These are phyloP conservation scores for Actenoides hombroni DNA, from an alignment of 2,113 vertebrate species.

Conservation along the genomic window DNA sequence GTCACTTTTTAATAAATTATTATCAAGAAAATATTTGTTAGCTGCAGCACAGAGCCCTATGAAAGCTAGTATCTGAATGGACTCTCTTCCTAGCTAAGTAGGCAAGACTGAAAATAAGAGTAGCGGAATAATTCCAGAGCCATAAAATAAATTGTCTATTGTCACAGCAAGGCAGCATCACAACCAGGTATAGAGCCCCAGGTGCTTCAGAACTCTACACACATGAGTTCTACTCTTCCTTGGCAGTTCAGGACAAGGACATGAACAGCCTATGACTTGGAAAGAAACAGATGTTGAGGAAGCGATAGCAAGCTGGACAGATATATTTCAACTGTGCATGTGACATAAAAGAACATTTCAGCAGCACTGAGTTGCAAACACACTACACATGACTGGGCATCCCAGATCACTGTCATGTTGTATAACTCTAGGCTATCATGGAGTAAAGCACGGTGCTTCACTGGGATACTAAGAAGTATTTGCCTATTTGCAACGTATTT, in stretches of 20 bases:
- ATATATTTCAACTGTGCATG: neutral
- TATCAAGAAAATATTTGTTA: neutral
- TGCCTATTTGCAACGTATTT: neutral
- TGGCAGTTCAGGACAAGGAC: neutral
- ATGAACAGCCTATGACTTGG: neutral
- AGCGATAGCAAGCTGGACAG: neutral
- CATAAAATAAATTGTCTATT: neutral
- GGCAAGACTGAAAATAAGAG: neutral
- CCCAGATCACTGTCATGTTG: neutral
- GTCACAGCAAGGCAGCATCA: neutral
- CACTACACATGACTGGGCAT: neutral
- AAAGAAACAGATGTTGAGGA: neutral
- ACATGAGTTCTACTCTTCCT: neutral
- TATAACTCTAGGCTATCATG: neutral
- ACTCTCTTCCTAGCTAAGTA: neutral
- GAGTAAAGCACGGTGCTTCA: neutral
- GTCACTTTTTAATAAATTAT: neutral
- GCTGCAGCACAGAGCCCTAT: neutral
- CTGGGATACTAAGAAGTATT: neutral
- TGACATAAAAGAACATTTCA: neutral
- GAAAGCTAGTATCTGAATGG: neutral
- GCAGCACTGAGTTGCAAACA: neutral
- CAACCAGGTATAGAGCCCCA: neutral
- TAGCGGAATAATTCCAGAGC: neutral
- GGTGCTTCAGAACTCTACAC: neutral